Evolutionary conservation across 2,888 invertebrate species (phyloP).

Genomic region (Galerucella nymphaeae): DNA sequence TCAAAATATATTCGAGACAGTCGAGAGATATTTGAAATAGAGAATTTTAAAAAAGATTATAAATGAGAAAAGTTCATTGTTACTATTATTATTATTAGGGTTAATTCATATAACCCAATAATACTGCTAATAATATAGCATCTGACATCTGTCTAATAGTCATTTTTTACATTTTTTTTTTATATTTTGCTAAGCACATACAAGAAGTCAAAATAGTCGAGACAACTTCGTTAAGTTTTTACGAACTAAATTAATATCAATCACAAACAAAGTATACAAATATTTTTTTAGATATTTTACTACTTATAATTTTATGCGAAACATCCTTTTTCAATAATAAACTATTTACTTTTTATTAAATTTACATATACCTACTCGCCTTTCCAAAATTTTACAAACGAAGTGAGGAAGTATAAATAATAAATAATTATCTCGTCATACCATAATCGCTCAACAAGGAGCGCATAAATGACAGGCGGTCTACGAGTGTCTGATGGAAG

Average conservation of each 20-base stretch:
- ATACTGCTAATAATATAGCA: too few relatives aligned
- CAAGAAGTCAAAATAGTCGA: too few relatives aligned
- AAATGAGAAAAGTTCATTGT: neutral
- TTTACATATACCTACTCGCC: conserved; percentile 7
- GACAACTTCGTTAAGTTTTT: neutral
- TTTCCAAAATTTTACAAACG: conserved; percentile 2
- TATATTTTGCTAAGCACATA: too few relatives aligned
- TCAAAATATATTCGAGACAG: neutral
- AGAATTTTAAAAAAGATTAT: neutral
- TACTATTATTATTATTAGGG: too few relatives aligned
- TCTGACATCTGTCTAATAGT: too few relatives aligned
- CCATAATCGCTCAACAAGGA: too few relatives aligned
- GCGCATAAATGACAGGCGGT: too few relatives aligned
- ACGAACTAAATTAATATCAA: neutral
- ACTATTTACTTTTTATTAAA: neutral
- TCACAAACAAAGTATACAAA: too few relatives aligned
- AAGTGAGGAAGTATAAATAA: conserved; percentile 8
- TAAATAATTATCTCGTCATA: neutral
- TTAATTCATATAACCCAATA: too few relatives aligned
- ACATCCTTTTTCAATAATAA: neutral
- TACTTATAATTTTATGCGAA: neutral
- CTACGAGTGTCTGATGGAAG: too few relatives aligned
- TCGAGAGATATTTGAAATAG: neutral
- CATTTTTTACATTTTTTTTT: too few relatives aligned
- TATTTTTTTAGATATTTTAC: neutral